Conservation (phyloP, 2,797 vertebrate species). For the Clarias fuscus region DNA sequence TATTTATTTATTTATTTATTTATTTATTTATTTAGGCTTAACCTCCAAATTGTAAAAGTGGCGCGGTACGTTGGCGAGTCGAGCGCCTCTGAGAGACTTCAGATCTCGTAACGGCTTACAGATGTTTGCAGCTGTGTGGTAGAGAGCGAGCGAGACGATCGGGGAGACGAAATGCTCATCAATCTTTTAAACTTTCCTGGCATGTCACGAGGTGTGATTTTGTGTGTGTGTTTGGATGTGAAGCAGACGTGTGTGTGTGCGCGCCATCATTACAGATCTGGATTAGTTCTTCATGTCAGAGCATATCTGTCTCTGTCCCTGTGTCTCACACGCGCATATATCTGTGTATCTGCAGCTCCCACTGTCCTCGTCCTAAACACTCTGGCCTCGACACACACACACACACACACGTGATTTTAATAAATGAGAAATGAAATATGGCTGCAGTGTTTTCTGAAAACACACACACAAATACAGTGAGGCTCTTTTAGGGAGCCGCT, state of each 20-base stretch:
- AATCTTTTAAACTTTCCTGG: conserved; percentile 21
- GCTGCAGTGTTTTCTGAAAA: neutral
- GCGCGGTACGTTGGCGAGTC: neutral
- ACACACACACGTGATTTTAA: conserved; percentile 22
- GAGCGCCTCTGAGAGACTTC: neutral
- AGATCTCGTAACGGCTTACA: conserved; percentile 30
- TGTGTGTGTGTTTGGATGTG: neutral
- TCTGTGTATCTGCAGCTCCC: neutral
- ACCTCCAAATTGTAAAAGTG: neutral
- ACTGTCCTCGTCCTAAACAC: neutral
- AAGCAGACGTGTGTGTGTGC: neutral
- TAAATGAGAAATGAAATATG: conserved; percentile 19
- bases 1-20: neutral
- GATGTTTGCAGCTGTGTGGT: conserved; percentile 42
- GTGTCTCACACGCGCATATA: neutral
- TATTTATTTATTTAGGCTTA: neutral
- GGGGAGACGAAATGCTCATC: conserved; percentile 25
- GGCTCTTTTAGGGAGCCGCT: conserved; percentile 23
- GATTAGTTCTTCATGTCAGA: neutral
- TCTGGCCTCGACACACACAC: neutral
- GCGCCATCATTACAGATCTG: neutral
- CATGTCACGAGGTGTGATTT: neutral
- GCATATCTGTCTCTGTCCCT: neutral
- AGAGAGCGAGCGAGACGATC: neutral
- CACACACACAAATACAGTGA: neutral